Evolutionary conservation across 2,888 invertebrate species (phyloP).

Genomic region (Drosophila meridionalis): DNA sequence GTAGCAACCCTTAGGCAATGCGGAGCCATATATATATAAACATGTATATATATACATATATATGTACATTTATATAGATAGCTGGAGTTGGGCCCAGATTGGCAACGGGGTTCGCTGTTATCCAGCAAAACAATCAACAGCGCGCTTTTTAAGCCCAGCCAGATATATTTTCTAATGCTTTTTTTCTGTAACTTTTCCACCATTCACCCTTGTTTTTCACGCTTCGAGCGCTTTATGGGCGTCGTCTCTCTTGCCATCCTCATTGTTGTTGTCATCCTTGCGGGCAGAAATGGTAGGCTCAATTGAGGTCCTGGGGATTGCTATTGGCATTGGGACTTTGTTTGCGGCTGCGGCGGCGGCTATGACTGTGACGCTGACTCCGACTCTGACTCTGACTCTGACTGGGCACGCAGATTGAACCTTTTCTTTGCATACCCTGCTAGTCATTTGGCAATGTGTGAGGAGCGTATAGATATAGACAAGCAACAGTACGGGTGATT

Average conservation of each 20-base stretch:
- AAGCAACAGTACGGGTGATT: not conserved
- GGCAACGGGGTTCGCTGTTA: conserved; percentile 64
- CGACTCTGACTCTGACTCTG: conserved; percentile 11
- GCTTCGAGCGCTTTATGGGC: conserved; percentile 78
- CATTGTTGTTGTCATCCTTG: conserved; percentile 39
- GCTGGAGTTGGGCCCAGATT: conserved; percentile 37
- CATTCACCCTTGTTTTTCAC: conserved; percentile 82
- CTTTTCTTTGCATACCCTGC: conserved; percentile 20
- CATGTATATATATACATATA: conserved; percentile 3
- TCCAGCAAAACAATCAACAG: conserved; percentile 79
- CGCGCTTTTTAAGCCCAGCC: conserved; percentile 79
- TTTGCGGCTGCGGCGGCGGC: conserved; percentile 57
- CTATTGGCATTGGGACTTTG: conserved; percentile 65
- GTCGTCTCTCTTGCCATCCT: conserved; percentile 19
- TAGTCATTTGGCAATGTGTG: not conserved
- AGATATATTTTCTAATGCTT: conserved; percentile 80
- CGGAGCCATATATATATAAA: not conserved
- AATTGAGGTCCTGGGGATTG: conserved; percentile 69
- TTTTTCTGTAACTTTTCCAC: conserved; percentile 80
- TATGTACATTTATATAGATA: not conserved
- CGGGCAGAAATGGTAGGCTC: conserved; percentile 66
- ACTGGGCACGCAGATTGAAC: conserved; percentile 39
- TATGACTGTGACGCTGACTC: conserved; percentile 34
- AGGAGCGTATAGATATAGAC: not conserved
- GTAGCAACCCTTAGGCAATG: conserved; percentile 59